Base-by-base conservation (phyloP, 2,888 invertebrate species). In the Drosophila monieri region DNA sequence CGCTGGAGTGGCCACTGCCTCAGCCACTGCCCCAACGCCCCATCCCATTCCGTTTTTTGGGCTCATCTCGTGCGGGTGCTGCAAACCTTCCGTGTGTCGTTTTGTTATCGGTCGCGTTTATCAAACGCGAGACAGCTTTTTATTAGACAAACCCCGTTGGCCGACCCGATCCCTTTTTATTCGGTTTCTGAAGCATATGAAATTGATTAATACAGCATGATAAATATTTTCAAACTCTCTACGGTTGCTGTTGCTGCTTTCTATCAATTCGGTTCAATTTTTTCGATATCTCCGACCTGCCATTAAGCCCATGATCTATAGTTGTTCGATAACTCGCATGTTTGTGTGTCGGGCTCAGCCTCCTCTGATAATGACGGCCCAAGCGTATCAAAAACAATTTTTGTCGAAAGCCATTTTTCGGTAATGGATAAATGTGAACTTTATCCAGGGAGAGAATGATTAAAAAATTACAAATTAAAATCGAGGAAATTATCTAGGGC, bases 171-270 rank as follows among this genome's bases (percentile, higher is more conserved):
- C 32, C 49, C 39, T 8, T 48, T 32, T 35, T 32, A 3, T 23
- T 55, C 27, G 54, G 47, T 18, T 48, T 57, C 39, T 70, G 72
- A 64, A 47, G 74, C 81, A 84, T 80, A 80, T 80, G 69, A 81
- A 81, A 84, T 83, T 85, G 83, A 85, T 84, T 85, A 84, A 85
- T 85, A 73, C 80, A 68, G 72, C 78, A 74, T 85, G 84, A 85
- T 85, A 83, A 85, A 84, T 85, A 83, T 75, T 71, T 79, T 80
- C 57, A 41, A 41, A 54, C 39, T 56, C 56, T 30, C 56, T 54
- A 48, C 55, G 59, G n/a, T 14, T 37, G 35, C 21, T 10, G n/a
- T 14, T 37, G 46, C 60, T 56, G 58, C 73, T 56, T 65, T 65
- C 66, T 37, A 66, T 71, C 46, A 58, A 64, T 60, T 60, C 68